Conservation (phyloP, 2,888 invertebrate genomes). For the Uropetala carovei region DNA sequence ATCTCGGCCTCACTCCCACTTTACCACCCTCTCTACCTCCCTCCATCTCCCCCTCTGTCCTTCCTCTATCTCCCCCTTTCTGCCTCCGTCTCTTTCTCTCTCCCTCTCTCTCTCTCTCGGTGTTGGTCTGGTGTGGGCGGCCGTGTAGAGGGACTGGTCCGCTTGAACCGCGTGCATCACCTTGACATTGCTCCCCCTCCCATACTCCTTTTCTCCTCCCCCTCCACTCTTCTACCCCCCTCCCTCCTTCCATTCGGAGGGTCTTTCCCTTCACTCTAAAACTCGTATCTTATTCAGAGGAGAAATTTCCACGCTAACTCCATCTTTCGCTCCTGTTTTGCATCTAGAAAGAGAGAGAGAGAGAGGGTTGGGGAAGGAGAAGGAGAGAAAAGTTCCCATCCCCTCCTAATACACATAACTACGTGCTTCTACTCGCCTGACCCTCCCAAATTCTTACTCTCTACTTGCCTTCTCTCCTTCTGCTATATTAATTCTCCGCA, state of each 20-base stretch:
- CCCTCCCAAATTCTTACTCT: too few species aligned
- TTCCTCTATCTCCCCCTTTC: not conserved
- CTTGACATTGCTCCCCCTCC: not conserved
- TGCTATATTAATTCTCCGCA: not conserved
- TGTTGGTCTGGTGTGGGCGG: not conserved
- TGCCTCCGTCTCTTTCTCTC: not conserved
- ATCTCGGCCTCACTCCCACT: not conserved
- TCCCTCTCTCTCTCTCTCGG: not conserved
- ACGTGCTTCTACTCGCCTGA: too few species aligned
- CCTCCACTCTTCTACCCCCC: not conserved
- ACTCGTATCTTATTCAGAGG: constrained; percentile 26
- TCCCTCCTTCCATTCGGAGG: too few species aligned
- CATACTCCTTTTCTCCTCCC: not conserved
- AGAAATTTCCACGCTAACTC: not conserved
- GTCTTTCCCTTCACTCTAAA: constrained; percentile 17
- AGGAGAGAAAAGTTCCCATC: not conserved
- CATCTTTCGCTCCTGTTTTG: constrained; percentile 20
- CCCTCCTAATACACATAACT: too few species aligned
- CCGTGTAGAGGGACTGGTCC: not conserved
- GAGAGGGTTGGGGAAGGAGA: too few species aligned
- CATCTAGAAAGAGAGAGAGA: not conserved
- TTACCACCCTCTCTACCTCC: not conserved
- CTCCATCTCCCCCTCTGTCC: not conserved
- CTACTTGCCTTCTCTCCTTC: not conserved
- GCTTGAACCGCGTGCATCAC: not conserved